phyloP scores from a whole-genome alignment of 2,797 vertebrate genomes.

The Sus cebifrons region DNA sequence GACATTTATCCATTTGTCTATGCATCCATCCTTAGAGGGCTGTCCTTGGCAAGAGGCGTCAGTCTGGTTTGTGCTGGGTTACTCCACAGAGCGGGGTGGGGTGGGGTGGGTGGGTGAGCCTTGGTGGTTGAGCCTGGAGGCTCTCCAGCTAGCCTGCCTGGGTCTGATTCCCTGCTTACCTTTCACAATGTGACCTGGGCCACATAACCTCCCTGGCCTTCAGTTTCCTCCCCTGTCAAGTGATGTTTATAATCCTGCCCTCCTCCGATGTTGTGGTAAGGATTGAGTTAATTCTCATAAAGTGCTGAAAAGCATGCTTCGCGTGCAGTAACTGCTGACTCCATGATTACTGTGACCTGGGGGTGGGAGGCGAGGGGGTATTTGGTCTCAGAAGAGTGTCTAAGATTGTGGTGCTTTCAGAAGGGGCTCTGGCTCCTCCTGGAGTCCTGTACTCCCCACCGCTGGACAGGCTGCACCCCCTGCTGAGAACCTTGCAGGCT shows the following conservation, averaged over 20 bases:
- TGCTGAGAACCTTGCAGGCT: background rate
- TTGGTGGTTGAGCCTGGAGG: background rate
- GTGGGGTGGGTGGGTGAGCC: accelerated
- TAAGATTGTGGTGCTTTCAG: background rate
- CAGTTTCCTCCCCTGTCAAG: background rate
- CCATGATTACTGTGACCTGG: background rate
- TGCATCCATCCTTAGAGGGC: background rate
- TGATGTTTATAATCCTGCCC: background rate
- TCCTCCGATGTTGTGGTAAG: background rate
- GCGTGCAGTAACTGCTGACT: accelerated
- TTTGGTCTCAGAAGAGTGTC: background rate
- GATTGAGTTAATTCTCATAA: background rate
- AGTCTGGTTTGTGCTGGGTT: background rate
- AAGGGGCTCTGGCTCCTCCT: background rate
- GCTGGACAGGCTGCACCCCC: background rate
- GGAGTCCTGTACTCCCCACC: background rate
- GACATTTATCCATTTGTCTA: background rate
- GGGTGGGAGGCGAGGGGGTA: background rate
- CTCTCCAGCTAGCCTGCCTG: background rate
- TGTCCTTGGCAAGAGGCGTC: background rate
- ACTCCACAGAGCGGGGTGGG: background rate
- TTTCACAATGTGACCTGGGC: background rate
- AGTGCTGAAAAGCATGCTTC: background rate
- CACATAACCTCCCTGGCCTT: background rate
- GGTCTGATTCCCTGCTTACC: background rate